These are phyloP conservation scores for Horisme vitalbata DNA, from an alignment of 2,888 invertebrate species.

Conservation along the genomic window DNA sequence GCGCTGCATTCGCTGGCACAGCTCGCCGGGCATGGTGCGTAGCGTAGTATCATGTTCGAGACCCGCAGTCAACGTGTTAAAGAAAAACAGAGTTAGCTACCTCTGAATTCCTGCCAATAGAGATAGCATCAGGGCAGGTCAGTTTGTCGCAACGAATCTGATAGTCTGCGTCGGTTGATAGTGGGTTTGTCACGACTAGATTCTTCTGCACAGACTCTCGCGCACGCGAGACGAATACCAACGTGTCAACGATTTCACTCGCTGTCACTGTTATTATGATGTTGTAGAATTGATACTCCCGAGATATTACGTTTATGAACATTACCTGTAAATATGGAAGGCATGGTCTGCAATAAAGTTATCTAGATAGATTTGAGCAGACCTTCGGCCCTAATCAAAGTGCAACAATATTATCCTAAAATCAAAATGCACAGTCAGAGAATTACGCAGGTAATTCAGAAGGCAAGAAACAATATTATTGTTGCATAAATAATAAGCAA, in stretches of 20 bases:
- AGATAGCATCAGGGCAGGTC: conserved; percentile 48
- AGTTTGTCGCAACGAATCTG: conserved; percentile 51
- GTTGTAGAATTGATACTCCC: conserved; percentile 71
- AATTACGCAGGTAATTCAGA: too few relatives aligned
- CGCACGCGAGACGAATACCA: conserved; percentile 60
- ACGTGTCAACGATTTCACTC: conserved; percentile 59
- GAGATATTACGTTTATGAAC: conserved; percentile 59
- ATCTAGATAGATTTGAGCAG: too few relatives aligned
- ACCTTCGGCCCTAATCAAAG: too few relatives aligned
- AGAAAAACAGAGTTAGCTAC: conserved; percentile 42
- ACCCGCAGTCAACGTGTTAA: too few relatives aligned
- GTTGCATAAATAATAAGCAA: too few relatives aligned
- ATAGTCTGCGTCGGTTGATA: conserved; percentile 52
- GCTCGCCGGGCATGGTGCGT: too few relatives aligned
- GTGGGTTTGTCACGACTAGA: conserved; percentile 58
- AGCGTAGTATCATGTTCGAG: too few relatives aligned
- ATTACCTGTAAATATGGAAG: conserved; percentile 51
- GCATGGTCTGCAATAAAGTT: not conserved
- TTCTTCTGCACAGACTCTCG: conserved; percentile 62
- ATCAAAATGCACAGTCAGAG: too few relatives aligned
- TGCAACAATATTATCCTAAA: too few relatives aligned
- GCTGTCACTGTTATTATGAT: conserved; percentile 52
- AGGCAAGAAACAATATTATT: too few relatives aligned
- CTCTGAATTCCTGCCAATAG: conserved; percentile 61
- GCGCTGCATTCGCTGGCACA: too few relatives aligned